Base-by-base conservation (phyloP, 2,888 invertebrate genomes). In the Bibio marci region DNA sequence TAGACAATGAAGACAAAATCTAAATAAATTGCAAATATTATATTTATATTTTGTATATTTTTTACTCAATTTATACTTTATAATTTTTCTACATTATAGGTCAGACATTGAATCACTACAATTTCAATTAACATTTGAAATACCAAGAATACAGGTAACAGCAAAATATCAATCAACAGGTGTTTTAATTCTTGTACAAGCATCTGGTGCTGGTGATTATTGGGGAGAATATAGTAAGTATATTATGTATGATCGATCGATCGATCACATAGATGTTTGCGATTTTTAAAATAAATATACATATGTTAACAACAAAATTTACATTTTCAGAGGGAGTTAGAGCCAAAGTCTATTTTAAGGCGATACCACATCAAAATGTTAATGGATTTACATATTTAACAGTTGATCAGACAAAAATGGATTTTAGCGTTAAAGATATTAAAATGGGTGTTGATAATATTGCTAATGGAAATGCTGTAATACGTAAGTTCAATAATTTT, bases 371-470 rank as follows among this genome's bases (percentile, higher is more conserved):
- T 54, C 51, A 54, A 31, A 50, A 56, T 25, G 63, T 70, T 40
- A 68, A 75, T 49, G 80, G 76, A 8, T 69, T 72, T 45, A 73
- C 73, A 12, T 81, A 73, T 57, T 63, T 86, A 38, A 69, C 66
- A 42, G 66, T 85, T 42, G 74, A 81, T 52, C 76, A 82, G 51
- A 67, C 85, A 10, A 86, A 86, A 58, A 78, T 86, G 69, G 86
- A 86, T 59, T 86, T 86, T 61, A 80, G 78, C 52, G 83, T 86
- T 14, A 76, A 75, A 52, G 72, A 80, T 47, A 83, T 86, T 35
- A 70, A 71, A 56, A 86, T 86, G 86, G 85, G 85, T 13, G 85
- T 86, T 19, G 80, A 83, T 53, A 85, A 85, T 52, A 69, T 85
- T 37, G 78, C 81, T 46, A 81, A 81, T 52, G 76, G 80, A 49